Conservation (phyloP, 2,797 vertebrate species). For the Enteromius fasciolatus region DNA sequence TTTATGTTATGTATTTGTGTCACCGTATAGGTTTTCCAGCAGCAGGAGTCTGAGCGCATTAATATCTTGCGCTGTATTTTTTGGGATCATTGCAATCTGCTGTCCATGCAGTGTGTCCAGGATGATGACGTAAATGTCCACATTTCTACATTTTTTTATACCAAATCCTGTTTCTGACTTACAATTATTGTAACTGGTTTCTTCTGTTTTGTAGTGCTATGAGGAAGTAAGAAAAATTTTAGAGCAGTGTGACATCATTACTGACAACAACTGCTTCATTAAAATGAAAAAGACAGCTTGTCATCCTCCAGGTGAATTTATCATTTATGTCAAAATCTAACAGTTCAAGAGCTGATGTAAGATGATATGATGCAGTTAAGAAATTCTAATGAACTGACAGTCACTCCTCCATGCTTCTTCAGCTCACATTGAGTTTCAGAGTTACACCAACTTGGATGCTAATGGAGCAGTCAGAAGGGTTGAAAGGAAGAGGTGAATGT, state of each 20-base stretch:
- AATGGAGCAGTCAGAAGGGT: slow-evolving; percentile 64
- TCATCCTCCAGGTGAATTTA: slow-evolving; percentile 81
- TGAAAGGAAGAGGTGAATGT: slow-evolving; percentile 78
- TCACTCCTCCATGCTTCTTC: slow-evolving; percentile 44
- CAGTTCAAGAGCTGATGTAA: not conserved
- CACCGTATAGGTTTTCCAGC: slow-evolving; percentile 85
- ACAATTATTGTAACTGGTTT: not conserved
- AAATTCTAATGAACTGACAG: not conserved
- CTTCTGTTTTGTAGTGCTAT: slow-evolving; percentile 73
- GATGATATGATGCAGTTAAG: not conserved
- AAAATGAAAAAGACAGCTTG: slow-evolving; percentile 82
- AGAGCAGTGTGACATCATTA: slow-evolving; percentile 82
- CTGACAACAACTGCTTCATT: slow-evolving; percentile 87
- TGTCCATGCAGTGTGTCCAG: slow-evolving; percentile 89
- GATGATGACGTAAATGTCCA: slow-evolving; percentile 85
- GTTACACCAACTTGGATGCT: slow-evolving; percentile 71
- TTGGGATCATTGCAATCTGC: slow-evolving; percentile 94
- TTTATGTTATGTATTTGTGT: not conserved
- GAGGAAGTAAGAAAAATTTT: slow-evolving; percentile 87
- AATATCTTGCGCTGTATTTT: slow-evolving; percentile 85
- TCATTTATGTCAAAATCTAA: not conserved
- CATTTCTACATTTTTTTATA: not conserved
- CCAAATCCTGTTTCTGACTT: not conserved
- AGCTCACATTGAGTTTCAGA: slow-evolving; percentile 85
- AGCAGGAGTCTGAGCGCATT: slow-evolving; percentile 90